Conservation (phyloP, 2,888 invertebrate genomes). For the Drosophila paucipuncta region DNA sequence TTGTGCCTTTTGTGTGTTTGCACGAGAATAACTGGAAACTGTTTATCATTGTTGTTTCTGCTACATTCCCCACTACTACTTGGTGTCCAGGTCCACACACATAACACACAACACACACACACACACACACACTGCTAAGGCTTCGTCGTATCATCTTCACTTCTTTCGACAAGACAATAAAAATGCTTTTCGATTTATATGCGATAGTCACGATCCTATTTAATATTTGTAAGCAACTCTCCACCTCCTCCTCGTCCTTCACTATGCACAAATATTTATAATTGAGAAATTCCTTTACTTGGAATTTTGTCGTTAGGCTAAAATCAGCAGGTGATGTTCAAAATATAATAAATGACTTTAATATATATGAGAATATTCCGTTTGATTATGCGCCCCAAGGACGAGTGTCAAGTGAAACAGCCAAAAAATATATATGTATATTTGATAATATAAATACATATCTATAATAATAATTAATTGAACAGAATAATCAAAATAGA, state of each 20-base stretch:
- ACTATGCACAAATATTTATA: slow-evolving; percentile 26
- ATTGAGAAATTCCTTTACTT: slow-evolving; percentile 70
- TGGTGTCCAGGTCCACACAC: slow-evolving; percentile 21
- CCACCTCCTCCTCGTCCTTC: background rate
- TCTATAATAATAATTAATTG: background rate
- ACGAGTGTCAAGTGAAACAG: slow-evolving; percentile 31
- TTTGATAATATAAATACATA: background rate
- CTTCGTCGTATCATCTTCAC: slow-evolving; percentile 45
- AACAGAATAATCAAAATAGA: background rate
- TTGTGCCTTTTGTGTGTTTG: slow-evolving; percentile 55
- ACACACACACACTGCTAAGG: slow-evolving; percentile 28
- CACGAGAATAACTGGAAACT: slow-evolving; percentile 74
- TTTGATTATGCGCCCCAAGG: slow-evolving; percentile 62
- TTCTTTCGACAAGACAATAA: slow-evolving; percentile 57
- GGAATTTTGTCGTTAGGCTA: slow-evolving; percentile 58
- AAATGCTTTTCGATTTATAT: slow-evolving; percentile 53
- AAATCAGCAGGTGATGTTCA: slow-evolving; percentile 65
- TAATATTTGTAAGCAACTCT: slow-evolving; percentile 31
- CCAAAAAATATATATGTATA: background rate
- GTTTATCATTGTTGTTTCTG: slow-evolving; percentile 78
- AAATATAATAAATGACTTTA: slow-evolving; percentile 62
- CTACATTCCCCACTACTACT: slow-evolving; percentile 47
- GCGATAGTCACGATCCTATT: slow-evolving; percentile 58
- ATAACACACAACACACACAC: background rate
- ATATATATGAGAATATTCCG: slow-evolving; percentile 45